A percentile compares a stretch with the other conserved stretches of the same genome.
phyloP scores from a whole-genome alignment of 1,140 invertebrate species.

The Aphelinus atriplicis region DNA sequence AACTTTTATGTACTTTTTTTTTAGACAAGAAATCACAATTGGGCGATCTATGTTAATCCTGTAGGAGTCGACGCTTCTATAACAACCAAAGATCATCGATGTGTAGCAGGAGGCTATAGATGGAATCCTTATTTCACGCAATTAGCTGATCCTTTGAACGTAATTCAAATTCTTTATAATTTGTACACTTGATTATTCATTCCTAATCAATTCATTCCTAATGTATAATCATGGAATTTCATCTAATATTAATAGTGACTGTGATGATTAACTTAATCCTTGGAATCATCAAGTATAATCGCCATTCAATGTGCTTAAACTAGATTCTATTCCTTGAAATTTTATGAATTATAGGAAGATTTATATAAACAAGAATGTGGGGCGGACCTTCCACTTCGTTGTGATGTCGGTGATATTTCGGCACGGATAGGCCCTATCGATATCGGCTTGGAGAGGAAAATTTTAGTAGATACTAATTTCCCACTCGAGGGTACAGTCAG shows the following conservation, averaged over 20 bases:
- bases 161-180: conserved; percentile 59
- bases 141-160: conserved; percentile 87
- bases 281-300: too few species aligned
- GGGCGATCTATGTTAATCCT: conserved; percentile 93
- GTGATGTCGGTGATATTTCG: conserved; percentile 93
- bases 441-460: conserved; percentile 79
- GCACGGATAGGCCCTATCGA: conserved; percentile 85
- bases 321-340: too few species aligned
- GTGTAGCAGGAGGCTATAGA: conserved; percentile 88
- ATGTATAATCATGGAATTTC: too few species aligned
- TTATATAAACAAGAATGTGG: conserved; percentile 89
- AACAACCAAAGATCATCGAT: conserved; percentile 79
- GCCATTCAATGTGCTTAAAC: too few species aligned
- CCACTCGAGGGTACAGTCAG: conserved; percentile 81
- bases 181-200: background rate
- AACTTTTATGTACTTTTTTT: conserved; percentile 8
- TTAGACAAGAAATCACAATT: conserved; percentile 86
- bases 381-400: conserved; percentile 85
- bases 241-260: too few species aligned
- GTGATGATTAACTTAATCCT: too few species aligned
- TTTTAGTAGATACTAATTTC: conserved; percentile 88
- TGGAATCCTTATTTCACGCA: conserved; percentile 96
- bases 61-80: conserved; percentile 92
- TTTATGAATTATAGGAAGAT: conserved; percentile 70
- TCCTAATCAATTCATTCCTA: background rate